Conservation (phyloP, 2,888 invertebrate genomes). For the Thysanoteuthis rhombus region DNA sequence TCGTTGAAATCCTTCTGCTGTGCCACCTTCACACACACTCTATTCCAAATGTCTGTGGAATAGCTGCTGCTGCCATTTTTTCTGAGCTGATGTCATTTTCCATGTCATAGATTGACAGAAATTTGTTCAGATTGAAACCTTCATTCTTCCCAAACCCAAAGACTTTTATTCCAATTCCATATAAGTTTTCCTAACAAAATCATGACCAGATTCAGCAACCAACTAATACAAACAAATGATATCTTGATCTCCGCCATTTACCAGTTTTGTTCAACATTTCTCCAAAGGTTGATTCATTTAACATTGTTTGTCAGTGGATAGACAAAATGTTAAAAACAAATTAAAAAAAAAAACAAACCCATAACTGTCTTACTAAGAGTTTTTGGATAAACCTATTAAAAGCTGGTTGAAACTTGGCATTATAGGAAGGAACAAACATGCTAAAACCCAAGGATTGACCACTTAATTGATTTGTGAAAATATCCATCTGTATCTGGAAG, state of each 20-base stretch:
- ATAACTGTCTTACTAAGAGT: neutral
- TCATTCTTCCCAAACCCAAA: neutral
- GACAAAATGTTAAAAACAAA: neutral
- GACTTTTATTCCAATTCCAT: neutral
- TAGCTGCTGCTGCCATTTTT: neutral
- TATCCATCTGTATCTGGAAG: neutral
- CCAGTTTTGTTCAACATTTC: neutral
- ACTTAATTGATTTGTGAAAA: neutral
- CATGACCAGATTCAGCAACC: neutral
- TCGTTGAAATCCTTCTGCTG: neutral
- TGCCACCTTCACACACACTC: neutral
- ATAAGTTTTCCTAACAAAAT: neutral
- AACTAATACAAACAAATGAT: neutral
- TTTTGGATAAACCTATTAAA: neutral
- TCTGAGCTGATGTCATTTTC: neutral
- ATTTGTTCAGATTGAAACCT: neutral
- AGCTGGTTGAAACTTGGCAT: no score
- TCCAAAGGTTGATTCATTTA: neutral
- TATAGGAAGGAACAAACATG: neutral
- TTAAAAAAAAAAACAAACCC: neutral
- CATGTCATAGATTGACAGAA: neutral
- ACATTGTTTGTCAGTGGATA: neutral
- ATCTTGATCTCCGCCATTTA: neutral
- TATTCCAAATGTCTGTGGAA: neutral
- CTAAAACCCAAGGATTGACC: neutral